Base-by-base conservation (phyloP, 2,113 vertebrate species). In the Amblyornis subalaris region DNA sequence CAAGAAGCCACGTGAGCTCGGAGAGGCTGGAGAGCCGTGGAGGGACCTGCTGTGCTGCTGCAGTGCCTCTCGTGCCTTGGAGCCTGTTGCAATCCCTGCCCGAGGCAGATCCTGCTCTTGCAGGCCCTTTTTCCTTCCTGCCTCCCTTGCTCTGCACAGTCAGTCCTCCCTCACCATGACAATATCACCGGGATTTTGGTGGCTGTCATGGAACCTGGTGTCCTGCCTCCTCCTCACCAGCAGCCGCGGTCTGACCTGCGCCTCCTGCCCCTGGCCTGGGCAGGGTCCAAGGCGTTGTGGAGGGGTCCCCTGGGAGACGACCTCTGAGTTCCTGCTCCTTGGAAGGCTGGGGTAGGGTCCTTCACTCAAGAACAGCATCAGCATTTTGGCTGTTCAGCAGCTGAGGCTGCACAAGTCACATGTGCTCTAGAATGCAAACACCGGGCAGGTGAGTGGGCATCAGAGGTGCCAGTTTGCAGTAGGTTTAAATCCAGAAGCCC, bases 31-130 rank as follows among this genome's bases (percentile, higher is more conserved):
- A 35, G 58, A 53, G 42, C 60, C 8, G 14, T 1, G 1, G 17
- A 25, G n/a, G 28, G n/a, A 26, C 19, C 20, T 50, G 57, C 40
- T 57, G 35, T 60, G 89, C 74, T 60, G 35, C 65, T 73, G 40
- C 12, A 10, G 9, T 53, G 62, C 47, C 28, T 61, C n/a, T 25
- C 7, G 0, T 1, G 1, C 48, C 64, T 42, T 0, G 0, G 38
- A 74, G 31, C n/a, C 31, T 38, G 24, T 25, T 61, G 60, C 36
- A 81, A 4, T 25, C 21, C 14, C 4, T 77, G 60, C 62, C 62
- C 0, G 0, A 19, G 60, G 85, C 44, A 73, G 48, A 28, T 69
- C 36, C 57, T 93, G 73, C 42, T 36, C 9, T 1, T 42, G 47
- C 62, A 28, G 36, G 10, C 9, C 10, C 40, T 69, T 50, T 60